Percentiles rank a stretch among this genome's conserved stretches.
Evolutionary conservation across 2,113 vertebrate genomes (phyloP).

Genomic region (Ceuthmochares aereus): DNA sequence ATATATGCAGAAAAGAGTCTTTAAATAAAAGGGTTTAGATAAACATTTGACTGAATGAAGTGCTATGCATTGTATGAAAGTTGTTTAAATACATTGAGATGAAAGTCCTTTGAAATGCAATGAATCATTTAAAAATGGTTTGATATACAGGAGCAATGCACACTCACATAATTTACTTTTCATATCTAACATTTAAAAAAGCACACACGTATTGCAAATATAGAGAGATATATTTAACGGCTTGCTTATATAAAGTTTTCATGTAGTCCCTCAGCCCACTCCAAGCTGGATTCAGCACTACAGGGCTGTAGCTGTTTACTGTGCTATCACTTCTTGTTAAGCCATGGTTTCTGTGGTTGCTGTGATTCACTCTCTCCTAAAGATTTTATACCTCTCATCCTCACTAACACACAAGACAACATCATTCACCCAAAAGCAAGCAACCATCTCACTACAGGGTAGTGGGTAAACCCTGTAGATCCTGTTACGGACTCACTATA

Average conservation of each 20-base stretch:
- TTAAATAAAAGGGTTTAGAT: slow-evolving; percentile 53
- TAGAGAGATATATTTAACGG: not conserved
- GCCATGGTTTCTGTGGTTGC: not conserved
- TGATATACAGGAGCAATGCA: slow-evolving; percentile 48
- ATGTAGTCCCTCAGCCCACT: not conserved
- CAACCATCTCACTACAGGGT: not conserved
- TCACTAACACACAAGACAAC: not conserved
- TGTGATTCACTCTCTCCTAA: not conserved
- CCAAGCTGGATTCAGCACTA: not conserved
- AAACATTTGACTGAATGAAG: slow-evolving; percentile 45
- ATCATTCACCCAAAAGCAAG: not conserved
- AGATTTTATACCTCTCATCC: not conserved
- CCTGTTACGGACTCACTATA: not conserved
- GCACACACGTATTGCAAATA: not conserved
- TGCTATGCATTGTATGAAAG: slow-evolving; percentile 9
- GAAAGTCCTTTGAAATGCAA: slow-evolving; percentile 33
- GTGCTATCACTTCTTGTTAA: not conserved
- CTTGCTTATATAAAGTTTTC: not conserved
- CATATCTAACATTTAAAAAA: slow-evolving; percentile 9
- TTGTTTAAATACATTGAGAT: slow-evolving; percentile 57
- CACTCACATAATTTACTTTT: slow-evolving; percentile 49
- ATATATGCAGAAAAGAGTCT: not conserved
- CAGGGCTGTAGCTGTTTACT: not conserved
- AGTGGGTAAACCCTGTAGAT: slow-evolving; percentile 12
- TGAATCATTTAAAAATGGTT: slow-evolving; percentile 3